Conservation (phyloP, 2,888 invertebrate species). For the Drosophila borealis region DNA sequence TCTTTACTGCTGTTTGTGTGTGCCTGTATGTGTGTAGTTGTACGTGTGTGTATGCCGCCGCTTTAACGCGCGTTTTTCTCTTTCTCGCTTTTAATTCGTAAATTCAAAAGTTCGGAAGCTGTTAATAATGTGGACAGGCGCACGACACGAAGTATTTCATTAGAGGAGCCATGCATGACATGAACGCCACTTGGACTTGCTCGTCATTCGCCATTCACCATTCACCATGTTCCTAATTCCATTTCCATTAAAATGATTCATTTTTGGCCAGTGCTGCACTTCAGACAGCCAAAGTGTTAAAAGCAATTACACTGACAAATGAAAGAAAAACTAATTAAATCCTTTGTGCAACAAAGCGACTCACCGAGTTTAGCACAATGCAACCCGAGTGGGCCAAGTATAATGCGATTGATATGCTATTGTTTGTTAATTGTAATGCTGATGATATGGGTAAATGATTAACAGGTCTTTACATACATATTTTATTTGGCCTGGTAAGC, state of each 20-base stretch:
- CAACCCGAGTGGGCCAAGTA: conserved; percentile 27
- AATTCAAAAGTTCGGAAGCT: conserved; percentile 72
- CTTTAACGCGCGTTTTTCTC: conserved; percentile 26
- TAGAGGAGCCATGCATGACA: conserved; percentile 40
- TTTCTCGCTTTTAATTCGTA: conserved; percentile 42
- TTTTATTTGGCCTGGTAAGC: conserved; percentile 19
- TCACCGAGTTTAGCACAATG: conserved; percentile 16
- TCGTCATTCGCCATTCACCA: conserved; percentile 12
- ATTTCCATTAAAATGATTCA: conserved; percentile 42
- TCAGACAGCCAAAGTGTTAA: conserved; percentile 55
- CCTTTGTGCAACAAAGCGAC: conserved; percentile 70
- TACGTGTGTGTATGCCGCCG: conserved; percentile 14
- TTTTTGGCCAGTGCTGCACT: conserved; percentile 30
- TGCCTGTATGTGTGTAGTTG: background rate
- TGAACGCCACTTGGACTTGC: conserved; percentile 11
- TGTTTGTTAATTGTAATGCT: conserved; percentile 17
- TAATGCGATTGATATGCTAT: conserved; percentile 38
- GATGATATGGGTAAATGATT: conserved; percentile 28
- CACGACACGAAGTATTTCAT: conserved; percentile 77
- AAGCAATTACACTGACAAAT: conserved; percentile 75
- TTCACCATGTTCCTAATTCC: conserved; percentile 29
- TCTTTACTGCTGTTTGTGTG: conserved; percentile 33
- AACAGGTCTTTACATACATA: conserved; percentile 35
- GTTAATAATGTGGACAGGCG: conserved; percentile 76
- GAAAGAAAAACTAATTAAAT: conserved; percentile 84